Conservation (phyloP, 2,888 invertebrate genomes). For the Cryptocephalus moraei region DNA sequence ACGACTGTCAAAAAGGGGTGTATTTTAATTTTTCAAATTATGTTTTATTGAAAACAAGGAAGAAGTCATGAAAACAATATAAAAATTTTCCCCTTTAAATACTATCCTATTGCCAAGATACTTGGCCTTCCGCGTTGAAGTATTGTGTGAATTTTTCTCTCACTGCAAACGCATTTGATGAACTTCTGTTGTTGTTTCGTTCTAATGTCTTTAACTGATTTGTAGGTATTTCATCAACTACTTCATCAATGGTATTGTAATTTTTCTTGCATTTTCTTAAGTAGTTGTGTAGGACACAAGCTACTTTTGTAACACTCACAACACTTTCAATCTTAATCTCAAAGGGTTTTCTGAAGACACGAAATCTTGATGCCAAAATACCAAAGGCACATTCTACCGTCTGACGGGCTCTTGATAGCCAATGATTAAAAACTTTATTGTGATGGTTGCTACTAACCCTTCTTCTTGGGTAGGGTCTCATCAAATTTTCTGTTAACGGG, state of each 20-base stretch:
- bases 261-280: constrained; percentile 4
- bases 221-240: neutral
- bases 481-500: neutral
- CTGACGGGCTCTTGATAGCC: neutral
- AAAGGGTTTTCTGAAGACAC: constrained; percentile 9
- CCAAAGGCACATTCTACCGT: neutral
- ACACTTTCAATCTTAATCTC: constrained; percentile 13
- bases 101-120: too few relatives aligned
- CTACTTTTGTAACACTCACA: constrained; percentile 9
- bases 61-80: too few relatives aligned
- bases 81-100: too few relatives aligned
- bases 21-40: too few relatives aligned
- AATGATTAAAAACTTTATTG: neutral
- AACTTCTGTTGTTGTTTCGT: neutral
- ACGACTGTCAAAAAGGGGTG: too few relatives aligned
- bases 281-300: constrained; percentile 18
- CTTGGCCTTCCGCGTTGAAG: too few relatives aligned
- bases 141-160: neutral
- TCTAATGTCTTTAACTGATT: neutral
- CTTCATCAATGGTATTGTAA: neutral
- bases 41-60: too few relatives aligned
- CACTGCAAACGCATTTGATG: neutral
- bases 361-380: neutral
- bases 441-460: neutral
- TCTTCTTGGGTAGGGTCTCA: neutral